Conservation (phyloP, 1,140 invertebrate species). For the Drosophila kepulauana region DNA sequence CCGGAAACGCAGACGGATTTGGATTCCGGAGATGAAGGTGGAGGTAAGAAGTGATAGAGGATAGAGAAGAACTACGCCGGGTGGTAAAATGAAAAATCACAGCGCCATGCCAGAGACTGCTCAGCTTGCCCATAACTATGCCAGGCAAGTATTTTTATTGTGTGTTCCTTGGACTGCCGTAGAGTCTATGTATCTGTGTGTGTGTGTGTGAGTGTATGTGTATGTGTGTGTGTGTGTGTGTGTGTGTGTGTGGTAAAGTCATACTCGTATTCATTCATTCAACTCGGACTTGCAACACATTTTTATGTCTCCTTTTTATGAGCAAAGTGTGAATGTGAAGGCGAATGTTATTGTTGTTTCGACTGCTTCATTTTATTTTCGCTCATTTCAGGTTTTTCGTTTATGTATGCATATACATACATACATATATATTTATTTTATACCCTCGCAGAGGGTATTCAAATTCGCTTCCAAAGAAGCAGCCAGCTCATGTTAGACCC, state of each 20-base stretch:
- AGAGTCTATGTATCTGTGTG: neutral
- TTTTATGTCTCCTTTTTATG: constrained; percentile 74
- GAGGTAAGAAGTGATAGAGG: neutral
- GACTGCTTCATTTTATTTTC: constrained; percentile 16
- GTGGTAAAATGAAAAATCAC: constrained; percentile 75
- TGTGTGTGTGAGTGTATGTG: neutral
- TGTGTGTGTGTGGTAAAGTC: constrained; percentile 57
- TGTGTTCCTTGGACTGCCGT: constrained; percentile 18
- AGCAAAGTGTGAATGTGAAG: constrained; percentile 61
- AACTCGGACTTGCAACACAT: constrained; percentile 77
- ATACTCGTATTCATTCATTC: constrained; percentile 76
- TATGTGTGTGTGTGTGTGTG: neutral
- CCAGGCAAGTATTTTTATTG: constrained; percentile 69
- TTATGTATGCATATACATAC: no score
- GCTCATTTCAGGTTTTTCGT: no score
- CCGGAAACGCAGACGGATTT: constrained; percentile 7
- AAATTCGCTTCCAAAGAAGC: no score
- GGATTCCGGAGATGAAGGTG: neutral
- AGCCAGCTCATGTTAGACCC: no score
- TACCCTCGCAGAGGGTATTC: neutral
- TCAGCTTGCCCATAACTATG: constrained; percentile 55
- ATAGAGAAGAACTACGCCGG: constrained; percentile 8
- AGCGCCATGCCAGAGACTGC: constrained; percentile 66
- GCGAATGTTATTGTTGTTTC: constrained; percentile 26
- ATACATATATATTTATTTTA: constrained; percentile 36